Base-by-base conservation (phyloP, 2,113 vertebrate species). In the Macrotis lagotis region DNA sequence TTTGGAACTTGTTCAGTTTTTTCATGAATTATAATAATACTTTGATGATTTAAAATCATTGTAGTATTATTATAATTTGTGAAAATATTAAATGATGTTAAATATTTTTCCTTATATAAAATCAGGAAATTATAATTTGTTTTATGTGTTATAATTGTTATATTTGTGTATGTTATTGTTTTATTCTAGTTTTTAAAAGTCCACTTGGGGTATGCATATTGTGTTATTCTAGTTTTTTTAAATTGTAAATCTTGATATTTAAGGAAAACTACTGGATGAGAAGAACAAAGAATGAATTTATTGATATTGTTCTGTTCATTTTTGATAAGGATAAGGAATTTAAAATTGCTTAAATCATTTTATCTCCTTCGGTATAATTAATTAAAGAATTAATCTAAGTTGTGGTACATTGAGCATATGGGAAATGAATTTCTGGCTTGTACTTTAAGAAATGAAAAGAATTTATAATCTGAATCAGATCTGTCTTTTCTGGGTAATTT, bases 41-140 rank as follows among this genome's bases (percentile, higher is more conserved):
- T 90, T 59, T 88, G 93, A 48, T 93, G 37, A 94, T 93, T 92
- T 93, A 91, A n/a, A n/a, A n/a, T n/a, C n/a, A n/a, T n/a, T n/a
- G n/a, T n/a, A n/a, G n/a, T n/a, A n/a, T n/a, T n/a, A n/a, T n/a
- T n/a, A n/a, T n/a, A n/a, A n/a, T n/a, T n/a, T n/a, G n/a, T n/a
- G n/a, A n/a, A n/a, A n/a, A n/a, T n/a, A n/a, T n/a, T n/a, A n/a
- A 91, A 24, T 88, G 31, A 37, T 31, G 89, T 89, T 95, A 94
- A 94, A 66, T 93, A n/a, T 1, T 26, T 94, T 96, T 93, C 89
- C 44, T 96, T 5, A 95, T 95, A 74, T 90, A 93, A 92, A 50
- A 94, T 92, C 66, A 44, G n/a, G 59, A 95, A 93, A 90, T 90
- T 3, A 16, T 49, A 90, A 49, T 95, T 92, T 94, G 28, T 94